Evolutionary conservation across 2,113 vertebrate species (phyloP).

Genomic region (Cyprinodon tularosa): DNA sequence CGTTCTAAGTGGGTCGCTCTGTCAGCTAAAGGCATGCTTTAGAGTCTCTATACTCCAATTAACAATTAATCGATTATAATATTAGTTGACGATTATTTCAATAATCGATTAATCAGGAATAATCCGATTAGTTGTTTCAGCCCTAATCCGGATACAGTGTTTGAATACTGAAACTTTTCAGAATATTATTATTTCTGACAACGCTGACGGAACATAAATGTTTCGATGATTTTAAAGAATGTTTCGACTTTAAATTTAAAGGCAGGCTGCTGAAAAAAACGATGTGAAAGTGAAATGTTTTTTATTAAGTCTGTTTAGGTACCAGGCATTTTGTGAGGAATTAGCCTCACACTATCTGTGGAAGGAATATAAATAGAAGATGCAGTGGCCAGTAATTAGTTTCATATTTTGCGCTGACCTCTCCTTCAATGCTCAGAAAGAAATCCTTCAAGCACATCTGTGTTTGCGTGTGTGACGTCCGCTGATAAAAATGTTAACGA

Average conservation of each 20-base stretch:
- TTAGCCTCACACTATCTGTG: constrained; percentile 53
- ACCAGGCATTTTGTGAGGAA: constrained; percentile 26
- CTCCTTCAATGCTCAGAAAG: constrained; percentile 39
- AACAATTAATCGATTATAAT: too few relatives aligned
- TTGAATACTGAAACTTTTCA: too few relatives aligned
- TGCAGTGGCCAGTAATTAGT: constrained; percentile 52
- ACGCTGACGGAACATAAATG: background rate
- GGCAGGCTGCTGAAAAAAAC: constrained; percentile 18
- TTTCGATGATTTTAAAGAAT: constrained; percentile 1
- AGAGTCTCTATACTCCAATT: too few relatives aligned
- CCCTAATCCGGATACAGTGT: too few relatives aligned
- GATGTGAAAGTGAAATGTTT: constrained; percentile 12
- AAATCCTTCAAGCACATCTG: constrained; percentile 15
- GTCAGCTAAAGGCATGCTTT: too few relatives aligned
- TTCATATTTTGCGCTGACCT: constrained; percentile 54
- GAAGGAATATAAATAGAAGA: constrained; percentile 66
- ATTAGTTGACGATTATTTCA: too few relatives aligned
- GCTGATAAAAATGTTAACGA: constrained; percentile 60
- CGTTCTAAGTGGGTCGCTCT: too few relatives aligned
- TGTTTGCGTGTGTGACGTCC: constrained; percentile 52
- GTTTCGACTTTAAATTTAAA: background rate
- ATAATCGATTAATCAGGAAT: too few relatives aligned
- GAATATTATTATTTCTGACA: too few relatives aligned
- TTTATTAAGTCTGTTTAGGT: constrained; percentile 17
- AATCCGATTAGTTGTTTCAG: too few relatives aligned